Evolutionary conservation across 2,888 invertebrate species (phyloP), one percentile per base, ranked within the genome.

Genomic region (Calameuta idolon): DNA sequence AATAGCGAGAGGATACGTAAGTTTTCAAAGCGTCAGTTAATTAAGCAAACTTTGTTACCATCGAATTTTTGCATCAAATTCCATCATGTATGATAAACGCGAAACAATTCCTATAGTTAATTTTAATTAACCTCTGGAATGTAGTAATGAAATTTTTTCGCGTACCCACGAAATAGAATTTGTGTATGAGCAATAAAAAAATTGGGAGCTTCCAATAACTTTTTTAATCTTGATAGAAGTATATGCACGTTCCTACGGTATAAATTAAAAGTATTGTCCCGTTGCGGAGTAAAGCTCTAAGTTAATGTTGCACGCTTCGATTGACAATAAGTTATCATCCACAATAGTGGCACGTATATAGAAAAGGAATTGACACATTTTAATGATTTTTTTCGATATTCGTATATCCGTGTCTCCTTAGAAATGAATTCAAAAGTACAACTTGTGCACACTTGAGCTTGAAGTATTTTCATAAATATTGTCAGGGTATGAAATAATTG

Each of bases 1-100:
- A 31, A 76, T 71, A 76, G 77, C 75, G 15, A 73, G 12, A 68
- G 55, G 55, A 76, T 73, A 77, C 73, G 76, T 77, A 76, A 69
- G 34, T 83, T 84, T n/a, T 23, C 23, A 9, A 55, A 55, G 23
- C 23, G 9, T 55, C 23, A 9, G 55, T 55, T 55, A 23, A 23
- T 55, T 55, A 55, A 55, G 23, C 4, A 40, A 40, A 40, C 15
- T 40, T 40, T 5, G 15, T 40, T 40, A 15, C 15, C 23, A 15
- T 55, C 2, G 5, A 55, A 55, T 23, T 55, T 23, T 55, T 23
- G 55, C 9, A 9, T 55, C 15, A 2, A 9, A 55, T 55, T 55
- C 55, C 55, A 40, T 40, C 15, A 55, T 55, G 55, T 55, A 23
- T 55, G 55, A 9, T 23, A 23, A 23, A 23, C 23, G 9, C 9